These are phyloP conservation scores for Zeugodacus cucurbitae DNA, from an alignment of 1,140 invertebrate genomes.

Conservation along the genomic window DNA sequence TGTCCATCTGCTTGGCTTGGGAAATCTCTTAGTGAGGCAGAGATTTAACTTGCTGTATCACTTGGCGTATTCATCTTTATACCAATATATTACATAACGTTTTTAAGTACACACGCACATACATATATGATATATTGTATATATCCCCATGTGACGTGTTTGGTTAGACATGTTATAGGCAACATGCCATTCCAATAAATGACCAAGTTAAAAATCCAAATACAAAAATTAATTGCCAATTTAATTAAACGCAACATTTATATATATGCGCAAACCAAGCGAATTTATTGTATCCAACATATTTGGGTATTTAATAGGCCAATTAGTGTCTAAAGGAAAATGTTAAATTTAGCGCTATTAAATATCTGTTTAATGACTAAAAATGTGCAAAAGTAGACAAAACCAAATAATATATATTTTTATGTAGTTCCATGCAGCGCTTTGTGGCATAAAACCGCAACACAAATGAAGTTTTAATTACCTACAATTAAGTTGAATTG, in stretches of 20 bases:
- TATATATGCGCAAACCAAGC: not conserved
- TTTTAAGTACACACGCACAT: not conserved
- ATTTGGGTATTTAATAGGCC: not conserved
- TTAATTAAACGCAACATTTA: not conserved
- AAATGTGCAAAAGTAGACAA: not conserved
- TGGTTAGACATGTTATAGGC: not conserved
- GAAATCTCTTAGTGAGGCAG: not conserved
- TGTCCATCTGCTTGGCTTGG: not conserved
- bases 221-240: not conserved
- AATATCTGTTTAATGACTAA: not conserved
- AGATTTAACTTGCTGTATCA: not conserved
- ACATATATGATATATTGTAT: not conserved
- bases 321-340: not conserved
- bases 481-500: not conserved
- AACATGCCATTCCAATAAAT: not conserved
- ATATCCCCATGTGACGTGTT: not conserved
- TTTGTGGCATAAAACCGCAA: not conserved
- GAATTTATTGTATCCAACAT: not conserved
- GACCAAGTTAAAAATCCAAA: not conserved
- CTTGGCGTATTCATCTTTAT: not conserved
- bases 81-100: not conserved
- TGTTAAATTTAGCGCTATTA: not conserved
- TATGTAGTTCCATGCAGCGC: not conserved
- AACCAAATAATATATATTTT: not conserved
- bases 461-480: constrained; percentile 7